Conservation (phyloP, 2,113 vertebrate genomes). For the rat (Rattus norvegicus) region GRCr8 NC_086021.1:105053501-105054000, state of each 20-base stretch:
- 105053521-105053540: not conserved
- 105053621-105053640: not conserved
- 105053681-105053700: not conserved
- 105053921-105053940: not conserved
- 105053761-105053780: not conserved
- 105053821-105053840: not conserved
- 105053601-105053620: not conserved
- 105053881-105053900: not conserved
- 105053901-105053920: not conserved
- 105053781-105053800: not conserved
- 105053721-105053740: not conserved
- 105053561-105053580: fast-evolving
- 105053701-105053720: not conserved
- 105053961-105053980: not conserved
- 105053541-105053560: not conserved
- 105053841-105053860: not conserved
- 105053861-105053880: not conserved
- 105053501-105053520: not conserved
- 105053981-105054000: not conserved
- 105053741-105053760: not conserved
- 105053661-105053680: not conserved
- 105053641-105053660: not conserved
- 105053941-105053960: not conserved
- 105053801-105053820: not conserved
- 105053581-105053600: not conserved